Base-by-base conservation (phyloP, 2,888 invertebrate genomes). In the Phortica okadai region DNA sequence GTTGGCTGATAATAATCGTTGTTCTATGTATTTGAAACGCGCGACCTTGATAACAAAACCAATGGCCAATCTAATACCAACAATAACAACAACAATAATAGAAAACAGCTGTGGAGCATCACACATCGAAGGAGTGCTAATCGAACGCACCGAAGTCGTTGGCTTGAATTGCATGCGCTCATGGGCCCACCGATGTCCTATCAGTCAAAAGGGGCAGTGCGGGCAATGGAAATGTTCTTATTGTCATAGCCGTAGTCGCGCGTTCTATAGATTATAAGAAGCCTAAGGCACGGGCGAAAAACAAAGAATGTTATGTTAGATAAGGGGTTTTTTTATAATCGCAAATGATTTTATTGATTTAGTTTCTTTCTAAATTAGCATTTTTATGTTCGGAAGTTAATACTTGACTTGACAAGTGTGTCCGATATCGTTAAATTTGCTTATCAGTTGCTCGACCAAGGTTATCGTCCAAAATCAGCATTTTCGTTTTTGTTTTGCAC, bases 61-160 rank as follows among this genome's bases (percentile, higher is more conserved):
- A 11, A 50, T 14, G 2, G 50, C 50, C 33, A 0, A 59, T 54
- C 66, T 70, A 79, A 86, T 82, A 83, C 69, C 64, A 73, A 59
- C 67, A 64, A 77, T 69, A 73, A 73, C 41, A 78, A 54, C 74
- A 76, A 82, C 77, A 77, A 76, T 66, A 76, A 62, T 81, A 78
- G 33, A 33, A 33, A 50, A 50, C 50, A 14, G 50, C 50, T 50
- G 50, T 0, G 1, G 50, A 14, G 8, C 50, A 50, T 50, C 50
- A 14, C 62, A 10, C 4, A 83, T 84, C 81, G 87, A 76, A 77
- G 78, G 77, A 76, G 59, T 67, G 81, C 87, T 87, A 87, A 86
- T 84, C 67, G 64, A 42, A 70, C 70, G 73, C 44, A 73, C 84
- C 82, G 85, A 86, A 83, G 86, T 83, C 78, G 82, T 67, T 62